Base-by-base conservation (phyloP, 2,888 invertebrate genomes). In the Agriotes lineatus region DNA sequence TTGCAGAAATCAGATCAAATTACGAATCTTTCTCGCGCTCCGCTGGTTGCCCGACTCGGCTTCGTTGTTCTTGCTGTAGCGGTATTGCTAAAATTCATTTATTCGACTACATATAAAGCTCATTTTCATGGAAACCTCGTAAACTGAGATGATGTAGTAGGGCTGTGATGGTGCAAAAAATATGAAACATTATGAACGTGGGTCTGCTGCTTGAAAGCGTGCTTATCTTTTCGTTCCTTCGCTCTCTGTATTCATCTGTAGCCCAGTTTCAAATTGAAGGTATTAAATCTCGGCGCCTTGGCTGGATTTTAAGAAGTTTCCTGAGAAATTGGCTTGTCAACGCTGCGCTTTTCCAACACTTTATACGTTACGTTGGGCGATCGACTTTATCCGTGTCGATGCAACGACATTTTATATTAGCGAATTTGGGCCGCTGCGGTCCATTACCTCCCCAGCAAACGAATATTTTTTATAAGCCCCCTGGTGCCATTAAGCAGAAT, bases 271-370 rank as follows among this genome's bases (percentile, higher is more conserved):
- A 78, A 77, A 77, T 78, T 78, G 78, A 75, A 75, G 73, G 78
- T 77, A 77, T 76, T 78, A 78, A 77, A 77, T 78, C 78, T 77
- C 73, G 45, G 67, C 71, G 70, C 73, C 68, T 73, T 72, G 70
- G 67, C 70, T 71, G 74, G 76, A 76, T 76, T 77, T 78, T 75
- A 75, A 74, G 74, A 70, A 76, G 74, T 74, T 61, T 74, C 69
- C 63, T 75, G 75, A 76, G 76, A 76, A 76, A 78, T 77, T 78
- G 78, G 74, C 76, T 75, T 77, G 76, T 77, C 76, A 78, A 73
- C 76, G 73, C 61, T 63, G 71, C 72, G 71, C 67, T 75, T 71
- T 57, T 45, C 59, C 59, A 59, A 59, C 59, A 45, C 30, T 59
- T 59, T 59, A 59, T 59, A 45, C 42, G 44, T 59, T 45, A 33